A percentile compares a stretch with the other conserved stretches of the same genome.
Evolutionary conservation across 2,113 vertebrate species (phyloP).

Genomic region (Pandion haliaetus): DNA sequence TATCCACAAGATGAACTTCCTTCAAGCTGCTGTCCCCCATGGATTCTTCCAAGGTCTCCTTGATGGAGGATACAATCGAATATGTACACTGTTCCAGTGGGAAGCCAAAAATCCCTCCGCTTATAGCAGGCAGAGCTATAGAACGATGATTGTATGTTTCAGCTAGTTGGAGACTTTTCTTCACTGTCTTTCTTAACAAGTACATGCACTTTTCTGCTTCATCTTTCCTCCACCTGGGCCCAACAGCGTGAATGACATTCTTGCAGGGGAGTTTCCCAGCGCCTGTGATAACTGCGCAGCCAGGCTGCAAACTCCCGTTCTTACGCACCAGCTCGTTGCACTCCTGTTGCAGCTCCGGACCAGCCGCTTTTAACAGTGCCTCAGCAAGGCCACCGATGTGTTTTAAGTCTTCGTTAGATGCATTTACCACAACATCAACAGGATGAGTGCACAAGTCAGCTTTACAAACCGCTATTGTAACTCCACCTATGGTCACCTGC

Average conservation of each 20-base stretch:
- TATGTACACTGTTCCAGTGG: constrained; percentile 65
- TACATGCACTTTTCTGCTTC: neutral
- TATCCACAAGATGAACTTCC: constrained; percentile 81
- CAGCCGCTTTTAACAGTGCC: constrained; percentile 75
- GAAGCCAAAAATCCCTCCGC: constrained; percentile 76
- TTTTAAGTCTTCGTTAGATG: constrained; percentile 66
- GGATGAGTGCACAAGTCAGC: constrained; percentile 76
- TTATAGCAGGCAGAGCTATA: constrained; percentile 84
- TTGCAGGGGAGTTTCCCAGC: constrained; percentile 76
- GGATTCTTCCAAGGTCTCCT: constrained; percentile 65
- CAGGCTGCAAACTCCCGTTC: constrained; percentile 14
- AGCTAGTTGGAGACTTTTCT: constrained; percentile 71
- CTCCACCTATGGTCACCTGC: constrained; percentile 39
- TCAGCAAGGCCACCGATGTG: constrained; percentile 66
- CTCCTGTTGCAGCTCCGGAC: constrained; percentile 74
- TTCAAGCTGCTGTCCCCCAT: constrained; percentile 47
- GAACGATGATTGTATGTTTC: constrained; percentile 50
- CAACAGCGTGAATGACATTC: constrained; percentile 81
- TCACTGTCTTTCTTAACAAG: constrained; percentile 69
- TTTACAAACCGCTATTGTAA: constrained; percentile 70
- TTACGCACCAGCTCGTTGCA: constrained; percentile 60
- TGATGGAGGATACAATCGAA: constrained; percentile 75
- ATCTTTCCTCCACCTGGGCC: constrained; percentile 57
- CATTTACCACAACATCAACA: constrained; percentile 78
- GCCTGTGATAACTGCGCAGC: constrained; percentile 51